phyloP scores from a whole-genome alignment of 2,888 invertebrate genomes.

The Stenchaetothrips biformis region DNA sequence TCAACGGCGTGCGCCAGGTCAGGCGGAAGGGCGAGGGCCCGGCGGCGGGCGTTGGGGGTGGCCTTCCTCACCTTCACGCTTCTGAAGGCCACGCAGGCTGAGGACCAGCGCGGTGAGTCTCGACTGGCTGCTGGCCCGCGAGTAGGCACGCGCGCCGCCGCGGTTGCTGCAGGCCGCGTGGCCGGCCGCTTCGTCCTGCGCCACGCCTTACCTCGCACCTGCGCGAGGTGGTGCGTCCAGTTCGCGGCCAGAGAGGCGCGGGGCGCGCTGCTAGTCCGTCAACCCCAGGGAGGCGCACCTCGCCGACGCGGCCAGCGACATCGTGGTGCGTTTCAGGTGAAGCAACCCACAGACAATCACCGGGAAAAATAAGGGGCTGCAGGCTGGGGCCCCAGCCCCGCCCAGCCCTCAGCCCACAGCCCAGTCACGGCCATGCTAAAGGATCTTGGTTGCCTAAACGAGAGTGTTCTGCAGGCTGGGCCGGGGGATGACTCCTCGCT shows the following conservation, averaged over 20 bases:
- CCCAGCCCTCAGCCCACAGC: too few relatives aligned
- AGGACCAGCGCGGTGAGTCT: neutral
- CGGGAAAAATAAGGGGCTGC: too few relatives aligned
- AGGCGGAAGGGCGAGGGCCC: too few relatives aligned
- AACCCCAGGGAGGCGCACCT: slow-evolving; percentile 4
- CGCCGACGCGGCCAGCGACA: slow-evolving; percentile 13
- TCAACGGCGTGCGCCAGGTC: neutral
- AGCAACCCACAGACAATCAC: too few relatives aligned
- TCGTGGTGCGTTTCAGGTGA: slow-evolving; percentile 12
- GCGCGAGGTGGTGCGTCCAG: neutral
- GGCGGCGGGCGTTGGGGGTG: too few relatives aligned
- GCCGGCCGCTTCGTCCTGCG: neutral
- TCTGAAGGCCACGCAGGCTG: neutral
- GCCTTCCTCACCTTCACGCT: too few relatives aligned
- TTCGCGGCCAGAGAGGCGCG: neutral
- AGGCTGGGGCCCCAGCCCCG: too few relatives aligned
- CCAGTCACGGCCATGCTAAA: too few relatives aligned
- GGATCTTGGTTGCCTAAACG: too few relatives aligned
- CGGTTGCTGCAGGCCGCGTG: neutral
- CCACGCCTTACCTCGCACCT: slow-evolving; percentile 1
- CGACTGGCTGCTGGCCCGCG: neutral
- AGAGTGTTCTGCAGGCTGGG: neutral
- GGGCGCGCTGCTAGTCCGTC: neutral
- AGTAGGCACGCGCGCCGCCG: neutral
- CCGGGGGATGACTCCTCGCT: neutral